A percentile compares a stretch with the other conserved stretches of the same genome.
Conservation (phyloP, 2,113 vertebrate species). For the Sterna hirundo region DNA sequence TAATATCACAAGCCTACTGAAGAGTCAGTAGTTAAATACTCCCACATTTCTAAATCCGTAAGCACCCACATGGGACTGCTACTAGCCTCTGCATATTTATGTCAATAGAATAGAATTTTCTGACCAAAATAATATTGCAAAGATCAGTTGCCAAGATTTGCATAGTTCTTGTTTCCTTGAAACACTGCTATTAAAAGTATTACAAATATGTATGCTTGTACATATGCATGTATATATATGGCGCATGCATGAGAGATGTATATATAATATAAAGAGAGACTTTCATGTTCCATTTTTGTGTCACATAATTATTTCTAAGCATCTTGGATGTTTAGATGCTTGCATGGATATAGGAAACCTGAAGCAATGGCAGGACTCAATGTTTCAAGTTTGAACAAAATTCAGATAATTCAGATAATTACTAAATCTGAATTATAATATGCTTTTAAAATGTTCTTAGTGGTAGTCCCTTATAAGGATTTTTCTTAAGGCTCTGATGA, state of each 20-base stretch:
- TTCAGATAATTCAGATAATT: no score
- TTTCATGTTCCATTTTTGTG: background rate
- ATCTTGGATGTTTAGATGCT: background rate
- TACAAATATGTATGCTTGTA: background rate
- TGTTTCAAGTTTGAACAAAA: background rate
- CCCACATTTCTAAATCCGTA: background rate
- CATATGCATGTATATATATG: fast-evolving
- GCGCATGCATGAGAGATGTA: background rate
- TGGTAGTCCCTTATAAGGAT: background rate
- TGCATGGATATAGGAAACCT: background rate
- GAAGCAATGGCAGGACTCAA: background rate
- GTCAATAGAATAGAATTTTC: background rate
- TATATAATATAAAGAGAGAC: background rate
- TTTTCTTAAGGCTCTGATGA: background rate
- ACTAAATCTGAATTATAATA: background rate
- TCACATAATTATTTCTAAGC: background rate
- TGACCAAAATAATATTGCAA: background rate
- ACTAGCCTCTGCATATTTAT: background rate
- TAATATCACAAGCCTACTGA: background rate
- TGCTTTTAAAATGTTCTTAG: background rate
- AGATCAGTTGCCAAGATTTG: background rate
- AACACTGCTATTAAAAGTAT: background rate
- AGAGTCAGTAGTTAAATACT: background rate
- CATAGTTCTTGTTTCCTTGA: background rate
- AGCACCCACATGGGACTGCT: background rate